phyloP scores from a whole-genome alignment of 2,888 invertebrate species.

The Drosophila affinis region DNA sequence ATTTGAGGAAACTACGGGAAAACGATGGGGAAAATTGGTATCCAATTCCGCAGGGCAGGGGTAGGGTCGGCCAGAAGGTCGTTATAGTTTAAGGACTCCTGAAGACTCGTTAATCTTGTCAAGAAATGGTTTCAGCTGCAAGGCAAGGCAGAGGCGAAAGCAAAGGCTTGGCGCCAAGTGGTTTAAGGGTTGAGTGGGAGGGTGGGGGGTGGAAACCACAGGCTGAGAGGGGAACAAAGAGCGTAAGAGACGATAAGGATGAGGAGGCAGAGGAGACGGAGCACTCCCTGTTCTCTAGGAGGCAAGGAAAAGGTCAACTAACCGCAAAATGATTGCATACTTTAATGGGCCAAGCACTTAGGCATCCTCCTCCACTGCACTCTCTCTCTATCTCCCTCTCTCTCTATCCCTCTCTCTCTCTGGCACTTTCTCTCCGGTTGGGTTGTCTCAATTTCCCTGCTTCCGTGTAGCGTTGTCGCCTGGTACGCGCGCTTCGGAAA shows the following conservation, averaged over 20 bases:
- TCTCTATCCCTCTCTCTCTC: background rate
- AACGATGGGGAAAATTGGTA: background rate
- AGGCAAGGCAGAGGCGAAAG: background rate
- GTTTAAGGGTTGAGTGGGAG: conserved; percentile 10
- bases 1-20: conserved; percentile 1
- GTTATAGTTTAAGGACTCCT: conserved; percentile 3
- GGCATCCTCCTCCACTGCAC: conserved; percentile 18
- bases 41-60: background rate
- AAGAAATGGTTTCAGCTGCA: conserved; percentile 22
- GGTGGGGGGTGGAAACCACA: background rate
- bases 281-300: background rate
- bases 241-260: background rate
- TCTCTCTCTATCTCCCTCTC: no score
- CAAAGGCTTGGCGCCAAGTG: conserved; percentile 25
- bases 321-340: conserved; percentile 75
- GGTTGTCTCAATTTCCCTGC: conserved; percentile 32
- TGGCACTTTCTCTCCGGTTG: conserved; percentile 4
- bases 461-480: conserved; percentile 28
- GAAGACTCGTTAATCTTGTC: conserved; percentile 14
- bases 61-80: background rate
- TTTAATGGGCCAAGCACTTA: conserved; percentile 77
- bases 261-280: background rate
- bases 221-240: background rate
- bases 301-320: conserved; percentile 42
- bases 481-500: conserved; percentile 50